phyloP scores from a whole-genome alignment of 1,140 invertebrate species.

The Neodiprion lecontei region DNA sequence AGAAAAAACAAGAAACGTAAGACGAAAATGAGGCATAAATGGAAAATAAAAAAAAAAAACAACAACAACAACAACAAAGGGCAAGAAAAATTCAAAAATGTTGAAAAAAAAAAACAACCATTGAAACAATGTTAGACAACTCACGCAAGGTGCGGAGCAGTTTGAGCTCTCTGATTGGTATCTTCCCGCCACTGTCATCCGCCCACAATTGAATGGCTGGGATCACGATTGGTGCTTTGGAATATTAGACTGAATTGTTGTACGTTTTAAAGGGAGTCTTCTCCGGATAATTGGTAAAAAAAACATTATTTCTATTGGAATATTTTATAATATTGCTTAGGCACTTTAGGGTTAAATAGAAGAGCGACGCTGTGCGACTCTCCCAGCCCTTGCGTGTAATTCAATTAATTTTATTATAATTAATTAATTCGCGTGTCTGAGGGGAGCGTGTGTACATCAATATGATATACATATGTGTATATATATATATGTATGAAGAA shows the following conservation, averaged over 20 bases:
- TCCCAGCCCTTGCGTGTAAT: background rate
- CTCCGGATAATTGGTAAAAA: constrained; percentile 35
- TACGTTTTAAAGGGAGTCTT: constrained; percentile 46
- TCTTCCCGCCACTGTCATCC: constrained; percentile 6
- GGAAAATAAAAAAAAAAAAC: background rate
- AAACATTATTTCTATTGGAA: constrained; percentile 50
- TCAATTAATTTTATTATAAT: too few species aligned
- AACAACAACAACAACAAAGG: background rate
- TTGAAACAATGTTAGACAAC: too few species aligned
- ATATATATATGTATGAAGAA: constrained; percentile 31
- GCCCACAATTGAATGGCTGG: constrained; percentile 4
- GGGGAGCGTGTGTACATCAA: constrained; percentile 32
- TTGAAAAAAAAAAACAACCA: background rate
- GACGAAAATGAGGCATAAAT: background rate
- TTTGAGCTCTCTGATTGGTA: constrained; percentile 1
- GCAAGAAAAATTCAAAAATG: background rate
- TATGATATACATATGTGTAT: constrained; percentile 45
- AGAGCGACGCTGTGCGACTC: constrained; percentile 22
- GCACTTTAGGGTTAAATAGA: constrained; percentile 22
- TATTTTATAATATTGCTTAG: constrained; percentile 42
- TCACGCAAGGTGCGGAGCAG: background rate
- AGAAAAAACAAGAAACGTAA: background rate
- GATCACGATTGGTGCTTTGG: constrained; percentile 55
- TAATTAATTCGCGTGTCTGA: background rate
- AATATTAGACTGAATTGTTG: constrained; percentile 62